Conservation (phyloP, 30 jellyfish, hydroid and myxozoan genomes). For the Sanderia malayensis region DNA sequence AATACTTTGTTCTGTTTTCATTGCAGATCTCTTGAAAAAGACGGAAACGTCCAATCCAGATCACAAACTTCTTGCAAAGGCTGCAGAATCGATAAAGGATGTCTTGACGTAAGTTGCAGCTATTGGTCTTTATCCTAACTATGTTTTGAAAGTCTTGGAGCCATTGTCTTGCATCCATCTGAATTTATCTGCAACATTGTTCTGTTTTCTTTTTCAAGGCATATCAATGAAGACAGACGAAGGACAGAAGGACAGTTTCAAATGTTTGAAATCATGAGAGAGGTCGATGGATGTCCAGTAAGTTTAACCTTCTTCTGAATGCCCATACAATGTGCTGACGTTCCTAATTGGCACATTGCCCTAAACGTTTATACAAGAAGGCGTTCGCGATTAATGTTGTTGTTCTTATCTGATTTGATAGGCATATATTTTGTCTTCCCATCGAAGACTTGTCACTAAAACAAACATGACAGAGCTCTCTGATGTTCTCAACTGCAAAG, state of each 20-base stretch:
- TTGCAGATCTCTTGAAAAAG: slow-evolving; percentile 82
- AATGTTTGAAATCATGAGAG: slow-evolving; percentile 95
- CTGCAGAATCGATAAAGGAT: slow-evolving; percentile 81
- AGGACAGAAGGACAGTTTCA: slow-evolving; percentile 96
- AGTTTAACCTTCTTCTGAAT: no score
- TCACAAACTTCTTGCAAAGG: slow-evolving; percentile 73
- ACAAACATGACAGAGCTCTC: slow-evolving; percentile 81
- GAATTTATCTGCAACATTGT: no score
- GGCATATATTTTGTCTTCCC: slow-evolving; percentile 94
- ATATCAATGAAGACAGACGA: slow-evolving; percentile 94
- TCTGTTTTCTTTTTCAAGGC: slow-evolving; percentile 27
- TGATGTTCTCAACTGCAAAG: slow-evolving; percentile 68
- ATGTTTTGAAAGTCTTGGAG: no score
- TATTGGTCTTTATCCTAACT: no score
- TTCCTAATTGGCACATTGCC: no score
- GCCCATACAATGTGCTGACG: no score
- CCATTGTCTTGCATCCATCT: no score
- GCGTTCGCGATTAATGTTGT: no score
- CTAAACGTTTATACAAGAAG: no score
- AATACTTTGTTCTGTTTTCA: not conserved
- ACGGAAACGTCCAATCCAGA: slow-evolving; percentile 89
- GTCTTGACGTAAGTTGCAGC: slow-evolving; percentile 98
- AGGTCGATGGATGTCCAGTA: slow-evolving; percentile 98
- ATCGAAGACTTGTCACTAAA: slow-evolving; percentile 76
- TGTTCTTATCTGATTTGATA: not conserved